Conservation (phyloP, 2,797 vertebrate genomes). For the Parambassis ranga region DNA sequence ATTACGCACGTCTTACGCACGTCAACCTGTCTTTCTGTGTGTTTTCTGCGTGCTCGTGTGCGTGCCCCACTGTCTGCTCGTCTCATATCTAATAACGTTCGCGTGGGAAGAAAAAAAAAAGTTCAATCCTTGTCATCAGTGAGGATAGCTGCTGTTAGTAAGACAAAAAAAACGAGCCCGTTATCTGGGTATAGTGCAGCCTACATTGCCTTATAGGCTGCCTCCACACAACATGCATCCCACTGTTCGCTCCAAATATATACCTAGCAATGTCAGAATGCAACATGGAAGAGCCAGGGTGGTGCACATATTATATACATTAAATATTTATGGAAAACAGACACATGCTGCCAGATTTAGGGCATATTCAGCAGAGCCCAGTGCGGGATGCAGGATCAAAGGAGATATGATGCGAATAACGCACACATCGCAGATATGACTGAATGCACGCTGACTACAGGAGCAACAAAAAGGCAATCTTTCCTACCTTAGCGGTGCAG, state of each 20-base stretch:
- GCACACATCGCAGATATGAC: conserved; percentile 6
- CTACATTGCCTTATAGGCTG: conserved; percentile 13
- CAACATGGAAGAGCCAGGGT: conserved; percentile 17
- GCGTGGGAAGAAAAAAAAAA: conserved; percentile 29
- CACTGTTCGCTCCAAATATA: conserved; percentile 33
- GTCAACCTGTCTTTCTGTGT: conserved; percentile 63
- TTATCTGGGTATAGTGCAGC: conserved; percentile 7
- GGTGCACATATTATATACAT: conserved; percentile 51
- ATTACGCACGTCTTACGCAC: conserved; percentile 73
- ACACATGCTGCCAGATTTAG: conserved; percentile 55
- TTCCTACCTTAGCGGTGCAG: conserved; percentile 60
- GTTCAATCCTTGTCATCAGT: conserved; percentile 39
- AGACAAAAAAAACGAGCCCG: background rate
- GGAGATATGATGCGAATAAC: conserved; percentile 30
- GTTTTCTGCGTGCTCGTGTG: conserved; percentile 51
- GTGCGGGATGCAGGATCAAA: conserved; percentile 55
- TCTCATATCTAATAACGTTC: conserved; percentile 15
- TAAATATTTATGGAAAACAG: conserved; percentile 59
- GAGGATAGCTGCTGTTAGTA: conserved; percentile 15
- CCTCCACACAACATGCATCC: conserved; percentile 43
- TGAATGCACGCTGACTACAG: conserved; percentile 2
- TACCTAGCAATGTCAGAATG: conserved; percentile 12
- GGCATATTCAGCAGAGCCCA: conserved; percentile 43
- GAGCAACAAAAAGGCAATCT: conserved; percentile 17
- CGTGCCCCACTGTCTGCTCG: conserved; percentile 30